Evolutionary conservation across 2,113 vertebrate species (phyloP).

Genomic region (Tetrax tetrax): DNA sequence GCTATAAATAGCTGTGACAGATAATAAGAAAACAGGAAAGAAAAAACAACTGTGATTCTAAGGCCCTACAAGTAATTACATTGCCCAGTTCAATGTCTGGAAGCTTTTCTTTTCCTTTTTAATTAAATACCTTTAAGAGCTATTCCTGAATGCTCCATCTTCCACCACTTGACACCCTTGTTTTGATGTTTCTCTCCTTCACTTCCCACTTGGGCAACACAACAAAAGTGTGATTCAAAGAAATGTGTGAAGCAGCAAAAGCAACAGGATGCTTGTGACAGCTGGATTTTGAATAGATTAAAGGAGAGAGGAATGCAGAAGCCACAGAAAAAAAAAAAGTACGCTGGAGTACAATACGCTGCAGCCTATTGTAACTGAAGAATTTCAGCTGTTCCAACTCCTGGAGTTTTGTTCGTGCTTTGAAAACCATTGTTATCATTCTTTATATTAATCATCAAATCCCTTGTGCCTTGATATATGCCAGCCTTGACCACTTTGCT

Average conservation of each 20-base stretch:
- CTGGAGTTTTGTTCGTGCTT: neutral
- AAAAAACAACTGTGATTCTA: neutral
- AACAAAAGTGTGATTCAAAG: neutral
- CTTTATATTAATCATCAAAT: neutral
- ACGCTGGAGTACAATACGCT: neutral
- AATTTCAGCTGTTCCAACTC: neutral
- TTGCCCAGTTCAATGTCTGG: neutral
- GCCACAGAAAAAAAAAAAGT: neutral
- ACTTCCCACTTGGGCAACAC: neutral
- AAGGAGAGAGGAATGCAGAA: neutral
- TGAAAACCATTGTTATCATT: neutral
- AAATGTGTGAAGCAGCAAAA: neutral
- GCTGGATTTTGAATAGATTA: neutral
- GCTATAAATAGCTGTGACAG: neutral
- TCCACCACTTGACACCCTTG: neutral
- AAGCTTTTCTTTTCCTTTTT: neutral
- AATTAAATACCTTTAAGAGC: neutral
- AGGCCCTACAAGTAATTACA: neutral
- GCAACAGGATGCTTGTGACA: neutral
- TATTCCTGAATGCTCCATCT: neutral
- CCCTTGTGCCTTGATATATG: neutral
- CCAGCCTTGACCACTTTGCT: neutral
- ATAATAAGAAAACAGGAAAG: neutral
- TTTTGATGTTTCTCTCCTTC: neutral
- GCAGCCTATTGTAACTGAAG: neutral